Evolutionary conservation across 2,888 invertebrate species (phyloP), one percentile per base, ranked within the genome.

Genomic region (Lampropteryx suffumata): DNA sequence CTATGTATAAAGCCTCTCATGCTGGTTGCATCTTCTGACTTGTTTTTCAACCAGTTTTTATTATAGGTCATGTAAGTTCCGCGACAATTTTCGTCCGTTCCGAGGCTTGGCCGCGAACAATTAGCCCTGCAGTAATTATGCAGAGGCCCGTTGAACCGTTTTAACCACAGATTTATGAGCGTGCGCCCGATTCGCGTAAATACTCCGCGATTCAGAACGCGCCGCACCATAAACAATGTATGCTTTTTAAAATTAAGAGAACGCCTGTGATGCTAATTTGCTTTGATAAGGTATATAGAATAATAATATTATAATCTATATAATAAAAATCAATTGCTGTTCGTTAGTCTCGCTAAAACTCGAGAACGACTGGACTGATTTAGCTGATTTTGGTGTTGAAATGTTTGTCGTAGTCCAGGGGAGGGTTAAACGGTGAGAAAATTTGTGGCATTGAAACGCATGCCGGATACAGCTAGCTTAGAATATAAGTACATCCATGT

Each of bases 101-200:
- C 67, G 52, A 69, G 64, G 63, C 61, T 62, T 48, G 62, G 55
- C 58, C 63, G 63, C 58, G 68, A 76, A 82, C 82, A 85, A 84
- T 84, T 84, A 84, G 77, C 61, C 63, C 60, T 67, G 64, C 57
- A 62, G 79, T 79, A 84, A 84, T 84, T 84, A 83, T 74, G 76
- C 79, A 71, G 69, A 69, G 68, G 71, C 63, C 75, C 73, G 71
- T 67, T 76, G 72, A 69, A 69, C 65, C 73, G 71, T 75, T 75
- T 72, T 71, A 71, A 73, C 68, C 65, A 61, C 62, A 56, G 70
- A 65, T 69, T 82, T 79, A 83, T 81, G 73, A 68, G 64, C 66
- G 64, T 64, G 70, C 65, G 57, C 65, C 65, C 71, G 79, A 78
- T 81, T 76, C 74, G 71, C 73, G 70, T 78, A 72, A 79, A 73